Percentiles rank a stretch among this genome's conserved stretches.
These are phyloP conservation scores for Apodemia mormo DNA, from an alignment of 2,888 invertebrate genomes.

Conservation along the genomic window DNA sequence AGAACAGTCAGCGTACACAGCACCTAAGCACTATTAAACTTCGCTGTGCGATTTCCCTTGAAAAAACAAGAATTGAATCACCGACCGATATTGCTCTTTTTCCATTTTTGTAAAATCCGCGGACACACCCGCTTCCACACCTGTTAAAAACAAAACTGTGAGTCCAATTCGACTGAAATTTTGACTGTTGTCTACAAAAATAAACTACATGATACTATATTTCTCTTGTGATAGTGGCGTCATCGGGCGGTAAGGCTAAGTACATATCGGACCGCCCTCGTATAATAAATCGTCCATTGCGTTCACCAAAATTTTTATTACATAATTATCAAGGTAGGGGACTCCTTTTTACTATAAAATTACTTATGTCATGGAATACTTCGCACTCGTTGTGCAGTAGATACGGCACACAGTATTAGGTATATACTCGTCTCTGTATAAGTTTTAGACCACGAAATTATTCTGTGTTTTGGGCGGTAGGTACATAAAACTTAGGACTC, in stretches of 20 bases:
- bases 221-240: conserved; percentile 22
- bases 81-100: conserved; percentile 37
- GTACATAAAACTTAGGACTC: too few relatives aligned
- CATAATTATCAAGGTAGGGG: too few relatives aligned
- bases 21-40: conserved; percentile 38
- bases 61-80: conserved; percentile 28
- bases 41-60: conserved; percentile 36
- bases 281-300: too few relatives aligned
- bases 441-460: too few relatives aligned
- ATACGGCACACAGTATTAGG: too few relatives aligned
- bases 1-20: not conserved
- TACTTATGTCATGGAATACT: too few relatives aligned
- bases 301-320: too few relatives aligned
- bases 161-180: conserved; percentile 27
- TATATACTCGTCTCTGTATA: too few relatives aligned
- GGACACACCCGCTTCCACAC: conserved; percentile 29
- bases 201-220: conserved; percentile 17
- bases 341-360: too few relatives aligned
- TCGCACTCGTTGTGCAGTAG: too few relatives aligned
- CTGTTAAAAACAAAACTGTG: conserved; percentile 30
- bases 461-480: too few relatives aligned
- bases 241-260: conserved; percentile 25
- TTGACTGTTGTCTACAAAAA: conserved; percentile 27
- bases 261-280: conserved; percentile 29
- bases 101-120: conserved; percentile 38